These are phyloP conservation scores for Lasioglossum calceatum DNA, from an alignment of 2,888 invertebrate genomes.

Conservation along the genomic window DNA sequence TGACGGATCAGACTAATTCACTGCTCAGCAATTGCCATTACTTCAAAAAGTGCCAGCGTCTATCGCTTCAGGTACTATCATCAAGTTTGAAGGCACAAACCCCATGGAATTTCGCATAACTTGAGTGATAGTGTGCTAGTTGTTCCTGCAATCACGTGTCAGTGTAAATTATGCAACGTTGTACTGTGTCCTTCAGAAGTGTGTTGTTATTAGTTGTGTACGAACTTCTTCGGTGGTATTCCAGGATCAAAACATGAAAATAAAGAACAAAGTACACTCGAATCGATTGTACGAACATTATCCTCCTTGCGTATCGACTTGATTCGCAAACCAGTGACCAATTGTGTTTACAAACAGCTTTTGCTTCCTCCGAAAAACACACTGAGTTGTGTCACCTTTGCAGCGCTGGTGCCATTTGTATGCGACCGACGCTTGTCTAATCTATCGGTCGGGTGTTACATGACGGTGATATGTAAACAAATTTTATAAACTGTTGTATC, in stretches of 20 bases:
- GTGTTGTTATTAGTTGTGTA: neutral
- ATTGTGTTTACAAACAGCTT: neutral
- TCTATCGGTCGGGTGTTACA: constrained; percentile 16
- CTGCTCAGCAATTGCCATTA: too few relatives aligned
- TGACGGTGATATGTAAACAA: constrained; percentile 7
- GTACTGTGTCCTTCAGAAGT: neutral
- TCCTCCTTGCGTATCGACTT: too few relatives aligned
- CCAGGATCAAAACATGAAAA: neutral
- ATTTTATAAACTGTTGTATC: constrained; percentile 3
- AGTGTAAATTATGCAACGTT: too few relatives aligned
- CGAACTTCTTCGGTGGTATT: neutral
- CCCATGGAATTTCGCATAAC: neutral
- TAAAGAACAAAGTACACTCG: neutral
- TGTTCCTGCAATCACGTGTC: too few relatives aligned
- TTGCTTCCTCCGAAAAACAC: neutral
- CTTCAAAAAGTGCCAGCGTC: too few relatives aligned
- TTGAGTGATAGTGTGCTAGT: too few relatives aligned
- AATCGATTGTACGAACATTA: neutral
- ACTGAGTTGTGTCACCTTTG: neutral
- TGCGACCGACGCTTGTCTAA: neutral
- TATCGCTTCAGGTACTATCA: too few relatives aligned
- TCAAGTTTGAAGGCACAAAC: too few relatives aligned
- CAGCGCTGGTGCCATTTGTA: neutral
- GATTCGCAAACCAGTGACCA: neutral
- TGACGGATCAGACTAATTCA: too few relatives aligned